Evolutionary conservation across 2,888 invertebrate genomes (phyloP).

Genomic region (Erebia palarica): DNA sequence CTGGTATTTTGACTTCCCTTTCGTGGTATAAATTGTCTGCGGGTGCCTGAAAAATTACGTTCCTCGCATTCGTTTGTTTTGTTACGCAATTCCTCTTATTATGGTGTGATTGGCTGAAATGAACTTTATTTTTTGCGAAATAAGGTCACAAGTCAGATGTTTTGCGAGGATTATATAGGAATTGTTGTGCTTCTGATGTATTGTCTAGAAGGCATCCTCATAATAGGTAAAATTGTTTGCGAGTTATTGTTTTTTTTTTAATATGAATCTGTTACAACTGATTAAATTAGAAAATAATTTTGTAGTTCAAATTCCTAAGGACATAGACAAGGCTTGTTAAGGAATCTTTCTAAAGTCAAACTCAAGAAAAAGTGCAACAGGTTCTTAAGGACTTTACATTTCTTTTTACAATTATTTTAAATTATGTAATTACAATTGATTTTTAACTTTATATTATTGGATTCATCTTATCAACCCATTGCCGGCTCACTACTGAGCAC

Average conservation of each 20-base stretch:
- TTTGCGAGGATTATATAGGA: conserved; percentile 20
- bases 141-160: conserved; percentile 22
- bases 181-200: conserved; percentile 34
- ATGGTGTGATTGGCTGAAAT: conserved; percentile 15
- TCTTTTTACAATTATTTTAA: too few relatives aligned
- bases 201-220: conserved; percentile 18
- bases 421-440: too few relatives aligned
- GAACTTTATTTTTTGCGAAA: conserved; percentile 11
- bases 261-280: too few relatives aligned
- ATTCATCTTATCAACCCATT: too few relatives aligned
- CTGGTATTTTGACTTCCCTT: conserved; percentile 47
- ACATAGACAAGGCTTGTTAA: too few relatives aligned
- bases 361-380: too few relatives aligned
- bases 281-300: too few relatives aligned
- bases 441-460: too few relatives aligned
- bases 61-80: conserved; percentile 54
- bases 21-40: conserved; percentile 57
- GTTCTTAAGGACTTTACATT: too few relatives aligned
- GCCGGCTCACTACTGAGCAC: too few relatives aligned
- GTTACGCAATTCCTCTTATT: conserved; percentile 36
- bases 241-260: neutral
- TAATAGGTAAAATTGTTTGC: conserved; percentile 19
- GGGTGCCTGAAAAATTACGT: conserved; percentile 62
- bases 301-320: too few relatives aligned
- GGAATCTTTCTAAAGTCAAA: too few relatives aligned